Evolutionary conservation across 2,797 vertebrate genomes (phyloP).

Genomic region (Gallinago stenura): DNA sequence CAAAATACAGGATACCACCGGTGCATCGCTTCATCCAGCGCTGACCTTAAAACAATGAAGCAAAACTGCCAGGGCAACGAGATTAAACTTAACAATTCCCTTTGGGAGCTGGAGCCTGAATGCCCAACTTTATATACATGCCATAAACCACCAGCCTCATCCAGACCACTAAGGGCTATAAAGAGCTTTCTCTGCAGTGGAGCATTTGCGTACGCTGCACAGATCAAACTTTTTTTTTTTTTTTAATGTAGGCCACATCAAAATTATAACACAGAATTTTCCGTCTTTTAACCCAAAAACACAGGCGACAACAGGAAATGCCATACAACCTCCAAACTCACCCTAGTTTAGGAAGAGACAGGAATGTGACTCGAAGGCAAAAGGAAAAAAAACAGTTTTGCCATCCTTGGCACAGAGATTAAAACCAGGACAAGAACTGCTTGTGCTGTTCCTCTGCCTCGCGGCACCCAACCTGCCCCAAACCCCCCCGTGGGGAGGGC

Average conservation of each 20-base stretch:
- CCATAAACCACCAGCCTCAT: not conserved
- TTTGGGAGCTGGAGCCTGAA: not conserved
- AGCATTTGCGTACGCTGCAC: not conserved
- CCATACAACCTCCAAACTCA: not conserved
- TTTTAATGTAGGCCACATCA: not conserved
- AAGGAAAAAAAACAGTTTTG: not conserved
- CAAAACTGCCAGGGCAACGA: fast-evolving
- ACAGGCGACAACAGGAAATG: not conserved
- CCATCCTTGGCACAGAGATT: not conserved
- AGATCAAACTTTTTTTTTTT: not conserved
- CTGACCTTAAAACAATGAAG: not conserved
- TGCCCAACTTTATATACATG: fast-evolving
- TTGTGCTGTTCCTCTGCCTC: not conserved
- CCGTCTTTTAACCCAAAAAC: not conserved
- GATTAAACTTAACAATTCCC: not conserved
- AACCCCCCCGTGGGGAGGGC: fast-evolving
- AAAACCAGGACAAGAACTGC: not conserved
- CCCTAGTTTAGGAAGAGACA: not conserved
- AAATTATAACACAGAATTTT: not conserved
- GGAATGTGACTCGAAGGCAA: not conserved
- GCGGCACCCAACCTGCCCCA: fast-evolving
- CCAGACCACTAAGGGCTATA: not conserved
- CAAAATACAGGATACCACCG: not conserved
- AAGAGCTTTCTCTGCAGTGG: not conserved
- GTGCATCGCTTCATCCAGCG: not conserved